A percentile compares a stretch with the other conserved stretches of the same genome.
These are phyloP conservation scores for Zaprionus ornatus DNA, from an alignment of 1,140 invertebrate genomes.

Conservation along the genomic window DNA sequence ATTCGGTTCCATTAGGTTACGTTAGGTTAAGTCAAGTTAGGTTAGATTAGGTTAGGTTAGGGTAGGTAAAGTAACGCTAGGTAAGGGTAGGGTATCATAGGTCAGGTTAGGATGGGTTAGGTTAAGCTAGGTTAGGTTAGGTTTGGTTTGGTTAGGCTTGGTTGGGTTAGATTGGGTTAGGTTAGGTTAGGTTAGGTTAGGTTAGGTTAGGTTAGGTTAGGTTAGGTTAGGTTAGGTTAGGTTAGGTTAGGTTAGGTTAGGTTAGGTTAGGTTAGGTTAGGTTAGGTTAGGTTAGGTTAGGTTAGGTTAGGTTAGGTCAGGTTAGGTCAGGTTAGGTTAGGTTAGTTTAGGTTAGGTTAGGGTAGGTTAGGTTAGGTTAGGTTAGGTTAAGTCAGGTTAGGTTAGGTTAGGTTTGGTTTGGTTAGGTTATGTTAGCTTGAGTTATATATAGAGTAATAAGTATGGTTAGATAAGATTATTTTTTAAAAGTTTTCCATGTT, in stretches of 20 bases:
- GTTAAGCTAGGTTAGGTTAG: not conserved
- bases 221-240: not conserved
- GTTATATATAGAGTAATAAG: too few species aligned
- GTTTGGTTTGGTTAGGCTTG: not conserved
- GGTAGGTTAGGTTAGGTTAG: not conserved
- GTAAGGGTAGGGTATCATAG: not conserved
- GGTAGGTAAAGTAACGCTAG: not conserved
- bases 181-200: not conserved
- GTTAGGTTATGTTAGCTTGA: not conserved
- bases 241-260: not conserved
- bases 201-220: not conserved
- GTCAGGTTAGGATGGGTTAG: not conserved
- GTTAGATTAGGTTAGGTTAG: not conserved
- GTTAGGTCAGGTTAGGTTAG: not conserved
- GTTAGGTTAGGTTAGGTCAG: not conserved
- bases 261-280: not conserved
- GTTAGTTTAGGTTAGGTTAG: not conserved
- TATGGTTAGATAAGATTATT: too few species aligned
- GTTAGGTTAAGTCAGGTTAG: not conserved
- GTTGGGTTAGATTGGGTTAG: not conserved
- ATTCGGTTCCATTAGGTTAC: not conserved
- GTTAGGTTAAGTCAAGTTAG: not conserved
- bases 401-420: not conserved
- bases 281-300: not conserved
- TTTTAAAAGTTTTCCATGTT: not conserved